Base-by-base conservation (phyloP, 2,797 vertebrate genomes). In the Mus caroli region DNA sequence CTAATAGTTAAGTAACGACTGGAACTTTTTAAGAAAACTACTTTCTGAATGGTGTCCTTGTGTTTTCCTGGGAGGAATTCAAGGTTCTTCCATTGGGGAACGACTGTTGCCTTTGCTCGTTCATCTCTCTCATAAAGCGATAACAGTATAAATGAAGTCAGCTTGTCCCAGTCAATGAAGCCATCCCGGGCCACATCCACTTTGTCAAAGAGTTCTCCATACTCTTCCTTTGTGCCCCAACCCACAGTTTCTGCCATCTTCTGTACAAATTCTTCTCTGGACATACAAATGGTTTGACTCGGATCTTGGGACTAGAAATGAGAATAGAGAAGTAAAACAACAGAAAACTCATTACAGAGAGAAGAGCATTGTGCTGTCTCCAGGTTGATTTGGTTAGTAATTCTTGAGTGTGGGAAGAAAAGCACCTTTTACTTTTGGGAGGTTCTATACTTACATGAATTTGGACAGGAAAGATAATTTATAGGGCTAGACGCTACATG, bases 171-270 rank as follows among this genome's bases (percentile, higher is more conserved):
- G 78, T 98, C 98, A 52, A 99, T 96, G 4, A 98, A 97, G 43
- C 98, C 98, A 46, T 99, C 99, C 62, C 97, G 98, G 80, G 98
- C 98, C 95, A 98, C 97, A 13, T 98, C 98, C 94, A 99, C 99
- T 20, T 98, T 98, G 98, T 99, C 99, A 89, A 99, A 99, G 96
- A 99, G 97, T 87, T 98, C 98, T 50, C 98, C 98, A 12, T 99
- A 99, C 60, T 99, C 99, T 87, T 99, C 98, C 90, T 97, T 71
- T 56, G 98, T 98, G 80, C 99, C 99, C 3, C 58, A 96, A 52
- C 98, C 98, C 4, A 99, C 95, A 12, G 90, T 94, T 12, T 98
- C 95, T 80, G 96, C 97, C 94, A 98, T 98, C 87, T 94, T 98
- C 71, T 98, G 91, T 28, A 98, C 95, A 92, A 99, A 99, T 88